Evolutionary conservation across 35 echinoderm and acorn worm genomes (phyloP).

Genomic region (Anneissia japonica): DNA sequence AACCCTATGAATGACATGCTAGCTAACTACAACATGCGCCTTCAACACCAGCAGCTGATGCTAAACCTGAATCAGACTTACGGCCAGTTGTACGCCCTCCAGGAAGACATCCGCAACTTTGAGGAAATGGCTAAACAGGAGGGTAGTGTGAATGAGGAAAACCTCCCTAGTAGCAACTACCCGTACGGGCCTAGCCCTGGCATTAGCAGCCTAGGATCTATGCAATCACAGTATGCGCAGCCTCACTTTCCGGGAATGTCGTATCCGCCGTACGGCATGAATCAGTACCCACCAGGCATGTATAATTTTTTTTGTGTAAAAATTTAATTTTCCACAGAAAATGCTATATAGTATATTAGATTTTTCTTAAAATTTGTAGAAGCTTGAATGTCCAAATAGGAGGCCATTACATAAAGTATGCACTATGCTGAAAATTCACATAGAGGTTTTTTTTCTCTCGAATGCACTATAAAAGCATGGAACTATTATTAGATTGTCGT

Average conservation of each 20-base stretch:
- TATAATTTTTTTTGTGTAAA: no score
- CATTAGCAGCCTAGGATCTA: neutral
- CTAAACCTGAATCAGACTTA: constrained; percentile 85
- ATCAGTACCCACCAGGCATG: neutral
- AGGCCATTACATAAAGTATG: no score
- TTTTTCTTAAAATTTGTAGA: no score
- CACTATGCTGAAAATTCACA: no score
- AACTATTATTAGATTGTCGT: no score
- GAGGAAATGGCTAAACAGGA: constrained; percentile 8
- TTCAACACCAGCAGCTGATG: constrained; percentile 95
- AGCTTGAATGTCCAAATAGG: no score
- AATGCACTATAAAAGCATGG: no score
- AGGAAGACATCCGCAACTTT: constrained; percentile 62
- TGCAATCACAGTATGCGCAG: neutral
- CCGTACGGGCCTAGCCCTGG: neutral
- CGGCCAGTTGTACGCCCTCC: constrained; percentile 74
- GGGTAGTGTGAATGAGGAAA: neutral
- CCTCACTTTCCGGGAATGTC: neutral
- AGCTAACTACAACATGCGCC: constrained; percentile 67
- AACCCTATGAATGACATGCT: constrained; percentile 43
- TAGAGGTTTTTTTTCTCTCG: no score
- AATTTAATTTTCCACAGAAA: no score
- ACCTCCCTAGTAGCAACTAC: neutral
- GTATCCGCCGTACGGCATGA: neutral
- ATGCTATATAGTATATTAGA: no score